A percentile compares a stretch with the other conserved stretches of the same genome.
These are phyloP conservation scores for Henicopernis longicauda DNA, from an alignment of 2,113 vertebrate genomes.

Conservation along the genomic window DNA sequence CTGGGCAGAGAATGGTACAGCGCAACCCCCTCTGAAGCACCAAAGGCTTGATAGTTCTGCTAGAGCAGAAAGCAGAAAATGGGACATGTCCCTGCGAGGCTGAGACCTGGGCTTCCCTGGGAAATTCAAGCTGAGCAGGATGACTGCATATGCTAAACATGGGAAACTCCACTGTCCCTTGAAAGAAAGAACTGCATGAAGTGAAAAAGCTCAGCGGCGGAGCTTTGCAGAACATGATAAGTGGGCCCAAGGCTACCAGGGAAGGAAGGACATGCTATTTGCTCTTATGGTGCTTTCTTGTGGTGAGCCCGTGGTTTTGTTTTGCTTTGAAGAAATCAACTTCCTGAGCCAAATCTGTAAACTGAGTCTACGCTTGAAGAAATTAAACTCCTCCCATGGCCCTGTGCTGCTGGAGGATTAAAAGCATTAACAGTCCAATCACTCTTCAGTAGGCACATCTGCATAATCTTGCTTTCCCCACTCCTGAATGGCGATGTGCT, in stretches of 20 bases:
- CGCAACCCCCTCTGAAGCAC: neutral
- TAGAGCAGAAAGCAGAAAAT: neutral
- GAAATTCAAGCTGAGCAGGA: neutral
- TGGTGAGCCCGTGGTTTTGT: neutral
- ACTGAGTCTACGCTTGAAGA: neutral
- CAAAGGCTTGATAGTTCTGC: neutral
- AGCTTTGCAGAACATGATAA: neutral
- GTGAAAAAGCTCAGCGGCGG: accelerated
- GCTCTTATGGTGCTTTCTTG: neutral
- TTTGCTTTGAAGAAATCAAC: neutral
- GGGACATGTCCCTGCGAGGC: neutral
- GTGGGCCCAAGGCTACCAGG: accelerated
- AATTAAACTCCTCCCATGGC: neutral
- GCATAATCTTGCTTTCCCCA: accelerated
- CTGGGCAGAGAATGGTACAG: neutral
- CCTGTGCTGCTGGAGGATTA: neutral
- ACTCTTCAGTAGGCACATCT: accelerated
- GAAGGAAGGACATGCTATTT: accelerated
- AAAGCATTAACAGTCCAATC: accelerated
- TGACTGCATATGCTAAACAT: accelerated
- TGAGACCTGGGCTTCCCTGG: accelerated
- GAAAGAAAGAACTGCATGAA: accelerated
- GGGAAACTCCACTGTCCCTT: neutral
- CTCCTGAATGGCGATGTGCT: accelerated
- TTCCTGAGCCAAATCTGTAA: neutral